phyloP scores from a whole-genome alignment of 2,797 vertebrate genomes.

The Rhinoraja longicauda region DNA sequence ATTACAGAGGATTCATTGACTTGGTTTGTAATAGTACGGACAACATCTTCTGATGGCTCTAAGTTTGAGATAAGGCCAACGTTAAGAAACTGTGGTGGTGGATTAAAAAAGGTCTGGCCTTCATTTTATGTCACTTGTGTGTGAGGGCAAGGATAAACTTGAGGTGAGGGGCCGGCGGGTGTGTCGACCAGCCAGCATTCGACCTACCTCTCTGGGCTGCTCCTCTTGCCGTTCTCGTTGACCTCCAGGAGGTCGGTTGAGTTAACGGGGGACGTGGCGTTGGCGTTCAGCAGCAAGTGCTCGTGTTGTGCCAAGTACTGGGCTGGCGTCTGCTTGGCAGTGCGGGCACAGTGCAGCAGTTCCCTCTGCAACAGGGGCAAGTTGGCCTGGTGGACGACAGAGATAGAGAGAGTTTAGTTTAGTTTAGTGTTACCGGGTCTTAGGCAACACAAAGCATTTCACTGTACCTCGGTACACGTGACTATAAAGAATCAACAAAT shows the following conservation, averaged over 20 bases:
- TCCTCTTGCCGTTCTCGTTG: constrained; percentile 77
- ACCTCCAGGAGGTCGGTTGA: constrained; percentile 92
- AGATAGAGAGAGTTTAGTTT: constrained; percentile 16
- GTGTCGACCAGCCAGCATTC: background rate
- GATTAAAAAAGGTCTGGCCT: no score
- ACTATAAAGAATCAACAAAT: no score
- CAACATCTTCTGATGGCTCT: no score
- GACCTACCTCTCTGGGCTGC: constrained; percentile 82
- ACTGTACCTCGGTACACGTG: no score
- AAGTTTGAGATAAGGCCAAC: no score
- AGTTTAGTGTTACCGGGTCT: no score
- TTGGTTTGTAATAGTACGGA: no score
- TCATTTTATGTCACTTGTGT: no score
- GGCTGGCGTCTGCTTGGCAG: constrained; percentile 95
- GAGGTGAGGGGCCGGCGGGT: background rate
- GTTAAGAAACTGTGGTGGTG: no score
- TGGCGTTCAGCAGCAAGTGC: constrained; percentile 91
- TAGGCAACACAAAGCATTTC: no score
- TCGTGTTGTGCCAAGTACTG: constrained; percentile 97
- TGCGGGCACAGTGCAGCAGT: constrained; percentile 87
- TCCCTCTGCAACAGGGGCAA: constrained; percentile 92
- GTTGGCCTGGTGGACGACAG: constrained; percentile 72
- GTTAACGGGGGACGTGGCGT: constrained; percentile 78
- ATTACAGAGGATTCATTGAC: no score
- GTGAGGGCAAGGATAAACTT: no score